Percentiles rank a stretch among this genome's conserved stretches.
Conservation (phyloP, 2,113 vertebrate genomes). For the Ginglymostoma cirratum region DNA sequence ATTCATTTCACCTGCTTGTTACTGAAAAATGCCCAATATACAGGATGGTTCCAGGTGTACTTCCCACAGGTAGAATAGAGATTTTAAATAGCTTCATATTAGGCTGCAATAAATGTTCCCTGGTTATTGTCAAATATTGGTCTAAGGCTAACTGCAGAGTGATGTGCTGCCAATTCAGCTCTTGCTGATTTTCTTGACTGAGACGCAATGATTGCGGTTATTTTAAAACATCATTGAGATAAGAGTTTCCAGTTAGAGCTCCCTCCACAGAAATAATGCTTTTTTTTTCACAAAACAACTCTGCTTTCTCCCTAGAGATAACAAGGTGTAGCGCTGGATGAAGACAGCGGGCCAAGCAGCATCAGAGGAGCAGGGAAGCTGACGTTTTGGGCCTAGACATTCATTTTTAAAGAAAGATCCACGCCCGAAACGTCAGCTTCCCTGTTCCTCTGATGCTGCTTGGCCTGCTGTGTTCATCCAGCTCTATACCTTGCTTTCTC, state of each 20-base stretch:
- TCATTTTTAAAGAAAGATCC: too few species aligned
- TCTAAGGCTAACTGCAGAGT: background rate
- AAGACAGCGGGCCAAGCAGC: too few species aligned
- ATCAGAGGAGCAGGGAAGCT: too few species aligned
- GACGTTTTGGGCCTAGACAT: too few species aligned
- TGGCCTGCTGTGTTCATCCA: too few species aligned
- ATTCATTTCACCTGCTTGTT: background rate
- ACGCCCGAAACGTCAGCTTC: too few species aligned
- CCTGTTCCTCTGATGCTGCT: too few species aligned
- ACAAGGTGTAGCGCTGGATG: too few species aligned
- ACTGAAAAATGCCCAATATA: background rate
- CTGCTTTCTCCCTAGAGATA: too few species aligned
- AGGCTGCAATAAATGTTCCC: background rate
- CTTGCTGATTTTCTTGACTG: background rate
- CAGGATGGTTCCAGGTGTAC: background rate
- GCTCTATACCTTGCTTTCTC: too few species aligned
- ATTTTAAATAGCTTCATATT: background rate
- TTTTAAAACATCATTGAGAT: background rate
- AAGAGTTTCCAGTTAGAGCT: background rate
- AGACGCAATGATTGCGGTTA: background rate
- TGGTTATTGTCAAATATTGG: background rate
- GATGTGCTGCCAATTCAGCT: background rate
- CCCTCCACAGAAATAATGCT: background rate
- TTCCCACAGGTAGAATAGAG: background rate
- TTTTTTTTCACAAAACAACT: background rate